A percentile compares a stretch with the other conserved stretches of the same genome.
These are phyloP conservation scores for Buphagus erythrorhynchus DNA, from an alignment of 2,797 vertebrate species.

Conservation along the genomic window DNA sequence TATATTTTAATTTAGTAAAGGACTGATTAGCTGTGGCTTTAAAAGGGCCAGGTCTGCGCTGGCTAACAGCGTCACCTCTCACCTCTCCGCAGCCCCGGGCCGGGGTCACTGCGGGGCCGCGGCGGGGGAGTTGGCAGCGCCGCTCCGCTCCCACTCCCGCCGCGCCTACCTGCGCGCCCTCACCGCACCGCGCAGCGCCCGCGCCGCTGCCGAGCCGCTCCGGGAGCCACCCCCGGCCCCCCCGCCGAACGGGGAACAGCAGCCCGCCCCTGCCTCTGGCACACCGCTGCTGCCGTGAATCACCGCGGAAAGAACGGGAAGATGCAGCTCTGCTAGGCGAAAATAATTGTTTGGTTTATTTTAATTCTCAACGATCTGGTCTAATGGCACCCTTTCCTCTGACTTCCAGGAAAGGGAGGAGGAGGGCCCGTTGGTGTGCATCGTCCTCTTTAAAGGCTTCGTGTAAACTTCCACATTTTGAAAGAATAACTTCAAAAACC, in stretches of 20 bases:
- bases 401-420: not conserved
- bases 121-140: not conserved
- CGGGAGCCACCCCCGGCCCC: not conserved
- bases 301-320: not conserved
- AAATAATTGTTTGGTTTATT: not conserved
- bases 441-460: not conserved
- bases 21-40: conserved; percentile 64
- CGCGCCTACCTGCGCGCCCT: not conserved
- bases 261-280: not conserved
- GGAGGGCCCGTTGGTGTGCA: not conserved
- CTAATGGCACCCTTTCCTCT: not conserved
- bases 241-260: not conserved
- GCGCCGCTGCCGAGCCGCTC: not conserved
- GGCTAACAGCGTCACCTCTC: conserved; percentile 51
- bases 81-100: conserved; percentile 48
- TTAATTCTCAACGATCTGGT: not conserved
- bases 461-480: conserved; percentile 1
- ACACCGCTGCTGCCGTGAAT: not conserved
- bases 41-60: conserved; percentile 53
- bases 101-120: conserved; percentile 62
- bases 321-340: not conserved
- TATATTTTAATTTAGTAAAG: conserved; percentile 53
- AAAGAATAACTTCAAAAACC: not conserved
- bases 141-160: not conserved
- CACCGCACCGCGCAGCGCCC: not conserved